Evolutionary conservation across 2,888 invertebrate genomes (phyloP), one percentile per base, ranked within the genome.

Genomic region (Lasiommata megera): DNA sequence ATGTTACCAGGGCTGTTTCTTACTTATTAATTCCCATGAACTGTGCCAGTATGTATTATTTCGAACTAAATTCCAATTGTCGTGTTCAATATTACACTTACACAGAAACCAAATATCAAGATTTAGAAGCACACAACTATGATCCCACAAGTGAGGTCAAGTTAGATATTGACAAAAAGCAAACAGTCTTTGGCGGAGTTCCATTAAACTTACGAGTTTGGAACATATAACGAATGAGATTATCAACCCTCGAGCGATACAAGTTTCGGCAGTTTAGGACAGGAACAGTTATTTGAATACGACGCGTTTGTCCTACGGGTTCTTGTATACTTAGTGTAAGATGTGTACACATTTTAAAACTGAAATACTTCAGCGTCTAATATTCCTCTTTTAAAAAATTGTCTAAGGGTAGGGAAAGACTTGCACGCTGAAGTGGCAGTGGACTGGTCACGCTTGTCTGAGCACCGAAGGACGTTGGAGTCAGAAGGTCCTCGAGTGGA

Each of bases 281-380:
- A 70, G 74, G 80, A 80, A 80, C 81, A 75, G 79, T 72, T 83
- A 82, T 84, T 85, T 84, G 84, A 82, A 82, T 80, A 79, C 77
- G 75, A 79, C 79, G 78, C 79, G 74, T 55, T 54, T 14, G 17
- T 23, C n/a, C n/a, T n/a, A 23, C 23, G 23, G 23, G 23, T 23
- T 23, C 23, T n/a, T 23, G 23, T 23, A 5, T 23, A 2, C 23
- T 5, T 23, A 23, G 3, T 2, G 2, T 23, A 3, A 5, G n/a
- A n/a, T n/a, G n/a, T n/a, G n/a, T n/a, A n/a, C n/a, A n/a, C n/a
- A n/a, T n/a, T n/a, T n/a, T n/a, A n/a, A n/a, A n/a, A n/a, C n/a
- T n/a, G n/a, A n/a, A n/a, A n/a, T n/a, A n/a, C n/a, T n/a, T n/a
- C n/a, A n/a, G n/a, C n/a, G n/a, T n/a, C n/a, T n/a, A n/a, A n/a